Conservation (phyloP, 2,113 vertebrate species). For the Fulmarus glacialis region DNA sequence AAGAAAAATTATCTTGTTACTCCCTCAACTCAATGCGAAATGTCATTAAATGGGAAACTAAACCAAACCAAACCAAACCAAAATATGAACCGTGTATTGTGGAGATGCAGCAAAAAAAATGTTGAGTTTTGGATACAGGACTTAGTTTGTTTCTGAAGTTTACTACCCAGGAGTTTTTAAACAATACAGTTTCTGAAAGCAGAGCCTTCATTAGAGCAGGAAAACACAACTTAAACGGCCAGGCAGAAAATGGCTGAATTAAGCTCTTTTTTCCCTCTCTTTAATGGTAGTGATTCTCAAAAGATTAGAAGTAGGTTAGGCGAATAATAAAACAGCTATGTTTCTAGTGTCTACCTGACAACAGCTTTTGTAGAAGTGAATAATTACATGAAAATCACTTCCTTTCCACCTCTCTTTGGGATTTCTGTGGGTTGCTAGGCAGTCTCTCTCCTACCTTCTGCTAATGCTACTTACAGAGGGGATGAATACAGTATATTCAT, state of each 20-base stretch:
- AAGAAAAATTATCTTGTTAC: not conserved
- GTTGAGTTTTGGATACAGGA: slow-evolving; percentile 4
- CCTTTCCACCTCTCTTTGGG: slow-evolving; percentile 79
- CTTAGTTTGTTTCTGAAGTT: slow-evolving; percentile 40
- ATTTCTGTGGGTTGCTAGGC: slow-evolving; percentile 81
- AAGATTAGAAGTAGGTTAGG: slow-evolving; percentile 82
- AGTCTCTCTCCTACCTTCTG: slow-evolving; percentile 59
- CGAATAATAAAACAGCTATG: slow-evolving; percentile 81
- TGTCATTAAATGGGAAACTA: not conserved
- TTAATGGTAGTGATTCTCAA: slow-evolving; percentile 69
- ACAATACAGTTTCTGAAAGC: slow-evolving; percentile 61
- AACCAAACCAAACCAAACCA: slow-evolving; percentile 12
- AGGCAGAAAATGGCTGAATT: slow-evolving; percentile 78
- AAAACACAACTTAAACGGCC: slow-evolving; percentile 72
- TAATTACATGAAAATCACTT: slow-evolving; percentile 85
- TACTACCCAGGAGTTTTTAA: slow-evolving; percentile 21
- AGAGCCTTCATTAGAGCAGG: slow-evolving; percentile 47
- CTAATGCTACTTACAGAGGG: slow-evolving; percentile 73
- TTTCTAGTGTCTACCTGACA: slow-evolving; percentile 84
- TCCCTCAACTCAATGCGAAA: not conserved
- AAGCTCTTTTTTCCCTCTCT: slow-evolving; percentile 70
- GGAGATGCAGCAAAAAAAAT: not conserved
- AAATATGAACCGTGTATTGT: slow-evolving; percentile 16
- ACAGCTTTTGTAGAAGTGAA: slow-evolving; percentile 79
- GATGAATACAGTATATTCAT: slow-evolving; percentile 73